These are phyloP conservation scores for Parnassius glacialis DNA, from an alignment of 2,888 invertebrate genomes.

Conservation along the genomic window DNA sequence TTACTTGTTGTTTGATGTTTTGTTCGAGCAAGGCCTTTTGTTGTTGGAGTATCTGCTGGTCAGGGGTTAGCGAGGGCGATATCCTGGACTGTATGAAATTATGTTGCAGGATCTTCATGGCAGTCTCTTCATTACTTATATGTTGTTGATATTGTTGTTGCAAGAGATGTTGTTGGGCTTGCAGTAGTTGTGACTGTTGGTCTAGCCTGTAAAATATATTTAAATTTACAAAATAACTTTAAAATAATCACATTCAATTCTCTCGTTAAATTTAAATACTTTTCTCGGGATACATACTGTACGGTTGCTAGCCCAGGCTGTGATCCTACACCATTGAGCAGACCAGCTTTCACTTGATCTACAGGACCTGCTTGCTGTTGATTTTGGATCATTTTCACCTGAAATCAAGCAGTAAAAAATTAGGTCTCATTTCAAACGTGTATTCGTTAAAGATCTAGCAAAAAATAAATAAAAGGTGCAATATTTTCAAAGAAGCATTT, in stretches of 20 bases:
- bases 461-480: too few relatives aligned
- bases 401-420: constrained; percentile 15
- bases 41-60: constrained; percentile 57
- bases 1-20: constrained; percentile 50
- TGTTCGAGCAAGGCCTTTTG: constrained; percentile 44
- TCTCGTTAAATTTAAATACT: not conserved
- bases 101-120: constrained; percentile 81
- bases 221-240: constrained; percentile 16
- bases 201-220: constrained; percentile 52
- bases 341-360: constrained; percentile 60
- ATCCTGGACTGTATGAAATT: constrained; percentile 78
- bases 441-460: too few relatives aligned
- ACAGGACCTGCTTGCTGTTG: constrained; percentile 66
- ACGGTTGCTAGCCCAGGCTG: constrained; percentile 54
- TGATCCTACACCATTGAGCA: constrained; percentile 68
- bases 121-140: constrained; percentile 70
- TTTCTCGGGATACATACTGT: constrained; percentile 59
- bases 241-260: not conserved
- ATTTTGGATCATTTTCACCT: constrained; percentile 76
- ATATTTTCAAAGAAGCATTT: too few relatives aligned
- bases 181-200: constrained; percentile 68
- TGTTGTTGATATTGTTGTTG: constrained; percentile 79
- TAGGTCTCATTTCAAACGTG: too few relatives aligned
- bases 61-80: constrained; percentile 56
- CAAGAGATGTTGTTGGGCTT: constrained; percentile 70